Evolutionary conservation across 2,888 invertebrate genomes (phyloP).

Genomic region (Ectemnius lituratus): DNA sequence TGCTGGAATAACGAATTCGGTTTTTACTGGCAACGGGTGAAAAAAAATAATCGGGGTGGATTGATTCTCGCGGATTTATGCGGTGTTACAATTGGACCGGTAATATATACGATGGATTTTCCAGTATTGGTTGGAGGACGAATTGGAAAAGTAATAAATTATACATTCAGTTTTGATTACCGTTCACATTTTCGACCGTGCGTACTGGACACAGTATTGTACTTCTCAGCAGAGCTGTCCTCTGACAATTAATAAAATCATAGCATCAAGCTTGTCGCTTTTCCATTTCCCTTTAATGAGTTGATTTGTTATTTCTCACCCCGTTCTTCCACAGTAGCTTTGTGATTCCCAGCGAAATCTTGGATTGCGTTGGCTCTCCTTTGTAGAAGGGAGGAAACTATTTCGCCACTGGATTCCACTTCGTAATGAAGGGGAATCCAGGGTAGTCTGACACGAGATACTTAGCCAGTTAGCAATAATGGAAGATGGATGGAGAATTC

Average conservation of each 20-base stretch:
- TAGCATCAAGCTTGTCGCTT: slow-evolving; percentile 4
- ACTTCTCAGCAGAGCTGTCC: slow-evolving; percentile 18
- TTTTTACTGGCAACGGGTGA: no score
- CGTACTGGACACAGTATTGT: not conserved
- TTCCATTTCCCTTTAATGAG: no score
- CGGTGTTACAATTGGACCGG: not conserved
- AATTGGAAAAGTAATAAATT: slow-evolving; percentile 10
- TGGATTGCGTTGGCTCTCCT: no score
- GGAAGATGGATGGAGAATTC: no score
- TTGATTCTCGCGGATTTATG: no score
- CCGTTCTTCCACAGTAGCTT: no score
- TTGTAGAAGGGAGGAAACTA: no score
- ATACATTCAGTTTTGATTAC: slow-evolving; percentile 12
- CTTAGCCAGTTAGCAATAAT: not conserved
- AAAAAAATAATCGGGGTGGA: no score
- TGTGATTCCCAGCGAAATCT: no score
- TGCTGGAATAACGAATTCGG: no score
- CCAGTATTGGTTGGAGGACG: not conserved
- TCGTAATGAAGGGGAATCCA: not conserved
- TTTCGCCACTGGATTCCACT: not conserved
- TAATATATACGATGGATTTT: not conserved
- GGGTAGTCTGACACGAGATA: not conserved
- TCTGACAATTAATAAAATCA: slow-evolving; percentile 41
- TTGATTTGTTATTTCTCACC: no score
- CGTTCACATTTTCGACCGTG: not conserved